These are phyloP conservation scores for Tenthredo distinguenda DNA, from an alignment of 2,888 invertebrate genomes.

Conservation along the genomic window DNA sequence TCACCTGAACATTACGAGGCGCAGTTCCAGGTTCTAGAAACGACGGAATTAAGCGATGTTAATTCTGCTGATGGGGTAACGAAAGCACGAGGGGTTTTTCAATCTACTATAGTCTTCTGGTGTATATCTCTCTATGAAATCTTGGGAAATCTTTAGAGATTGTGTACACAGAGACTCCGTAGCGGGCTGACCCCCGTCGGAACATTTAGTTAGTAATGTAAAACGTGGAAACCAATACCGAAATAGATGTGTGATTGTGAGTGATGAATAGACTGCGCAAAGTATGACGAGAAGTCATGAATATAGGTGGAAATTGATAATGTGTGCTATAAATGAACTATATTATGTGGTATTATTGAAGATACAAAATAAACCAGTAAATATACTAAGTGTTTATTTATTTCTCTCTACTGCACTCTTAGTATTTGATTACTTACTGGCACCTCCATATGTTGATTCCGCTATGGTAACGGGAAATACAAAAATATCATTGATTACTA, in stretches of 20 bases:
- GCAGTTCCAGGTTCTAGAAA: constrained; percentile 95
- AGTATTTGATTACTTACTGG: constrained; percentile 80
- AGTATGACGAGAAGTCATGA: not conserved
- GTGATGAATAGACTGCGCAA: not conserved
- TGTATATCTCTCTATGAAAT: no score
- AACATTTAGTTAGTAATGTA: not conserved
- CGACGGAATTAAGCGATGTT: constrained; percentile 46
- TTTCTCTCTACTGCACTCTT: constrained; percentile 72
- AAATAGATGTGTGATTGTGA: not conserved
- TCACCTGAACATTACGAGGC: constrained; percentile 95
- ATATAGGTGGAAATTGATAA: not conserved
- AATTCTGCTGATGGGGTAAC: not conserved
- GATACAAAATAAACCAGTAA: not conserved
- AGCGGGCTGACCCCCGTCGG: not conserved
- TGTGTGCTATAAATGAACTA: not conserved
- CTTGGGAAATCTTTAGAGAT: not conserved
- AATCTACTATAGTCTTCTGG: not conserved
- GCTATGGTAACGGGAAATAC: constrained; percentile 80
- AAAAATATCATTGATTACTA: constrained; percentile 78
- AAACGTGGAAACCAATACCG: constrained; percentile 1
- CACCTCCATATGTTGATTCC: constrained; percentile 87
- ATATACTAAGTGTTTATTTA: not conserved
- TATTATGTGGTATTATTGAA: not conserved
- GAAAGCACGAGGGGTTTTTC: not conserved
- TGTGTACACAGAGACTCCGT: not conserved